Evolutionary conservation across 2,888 invertebrate genomes (phyloP).

Genomic region (Tipula confusa): DNA sequence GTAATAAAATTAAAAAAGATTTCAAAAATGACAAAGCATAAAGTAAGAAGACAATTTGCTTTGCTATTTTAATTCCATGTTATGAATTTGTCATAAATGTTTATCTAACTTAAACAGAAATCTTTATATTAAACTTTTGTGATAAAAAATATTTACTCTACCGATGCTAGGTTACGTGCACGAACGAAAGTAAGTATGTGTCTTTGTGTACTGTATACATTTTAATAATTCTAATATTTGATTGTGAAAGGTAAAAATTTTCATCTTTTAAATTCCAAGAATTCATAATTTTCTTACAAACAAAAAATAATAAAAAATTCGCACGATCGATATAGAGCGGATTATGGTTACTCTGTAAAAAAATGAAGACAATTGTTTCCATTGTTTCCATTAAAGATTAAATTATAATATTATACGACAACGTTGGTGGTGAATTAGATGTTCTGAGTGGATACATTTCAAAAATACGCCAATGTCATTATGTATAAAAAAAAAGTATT

Average conservation of each 20-base stretch:
- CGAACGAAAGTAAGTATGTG: neutral
- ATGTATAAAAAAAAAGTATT: neutral
- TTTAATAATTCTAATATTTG: neutral
- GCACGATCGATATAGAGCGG: neutral
- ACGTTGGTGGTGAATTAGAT: neutral
- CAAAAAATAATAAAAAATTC: too few species aligned
- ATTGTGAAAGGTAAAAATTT: neutral
- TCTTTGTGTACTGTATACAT: too few species aligned
- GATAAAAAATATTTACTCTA: neutral
- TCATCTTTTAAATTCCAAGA: neutral
- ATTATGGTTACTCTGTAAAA: neutral
- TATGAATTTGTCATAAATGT: neutral
- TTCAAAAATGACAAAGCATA: neutral
- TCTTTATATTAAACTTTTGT: neutral
- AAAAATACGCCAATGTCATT: neutral
- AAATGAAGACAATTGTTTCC: neutral
- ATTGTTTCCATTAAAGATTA: conserved; percentile 4
- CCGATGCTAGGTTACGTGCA: neutral
- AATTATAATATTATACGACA: neutral
- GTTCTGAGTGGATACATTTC: neutral
- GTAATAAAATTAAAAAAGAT: neutral
- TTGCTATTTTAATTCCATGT: neutral
- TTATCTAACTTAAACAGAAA: conserved; percentile 3
- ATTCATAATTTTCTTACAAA: neutral
- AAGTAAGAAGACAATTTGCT: neutral